Evolutionary conservation across 2,888 invertebrate genomes (phyloP), one percentile per base, ranked within the genome.

Genomic region (Tridacna gigas): DNA sequence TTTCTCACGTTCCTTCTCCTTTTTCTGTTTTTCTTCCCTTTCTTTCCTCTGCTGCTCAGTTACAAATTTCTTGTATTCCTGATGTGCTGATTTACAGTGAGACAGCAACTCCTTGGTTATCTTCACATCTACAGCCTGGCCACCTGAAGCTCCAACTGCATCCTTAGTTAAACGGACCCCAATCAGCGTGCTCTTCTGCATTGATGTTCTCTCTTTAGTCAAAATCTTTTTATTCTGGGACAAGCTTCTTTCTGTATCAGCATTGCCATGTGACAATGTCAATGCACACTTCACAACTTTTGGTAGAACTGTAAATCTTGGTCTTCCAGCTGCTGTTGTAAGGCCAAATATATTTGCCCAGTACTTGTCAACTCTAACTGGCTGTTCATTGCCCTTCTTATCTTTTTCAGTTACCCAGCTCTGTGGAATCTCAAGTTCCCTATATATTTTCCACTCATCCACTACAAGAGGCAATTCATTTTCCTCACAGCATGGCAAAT

Each of bases 211-310:
- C 47, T 69, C 67, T 51, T 77, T 77, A 60, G 77, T 77, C 28
- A 77, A 67, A 69, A 69, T 60, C 77, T 77, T 77, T 75, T 75
- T 77, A 25, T 77, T 67, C 56, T 67, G 51, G 3, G 77, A 77
- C 37, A 67, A 51, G 47, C 77, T 77, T 77, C 77, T 69, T 56
- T 77, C 77, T 69, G 77, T 77, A 48, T 77, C 60, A 56, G 69
- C 69, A 77, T 77, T 77, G 15, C 69, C 69, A 77, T 77, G 77
- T 77, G 65, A 65, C 65, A 65, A 65, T 65, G 65, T 65, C 66
- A 77, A 69, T 69, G 77, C 77, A 77, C 77, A 77, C n/a, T 77
- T 60, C 28, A 77, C 69, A 60, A 77, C 77, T 77, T 77, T 77
- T 51, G 77, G 69, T 25, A 77, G 69, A 25, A 65, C 45, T 69